Evolutionary conservation across 2,888 invertebrate genomes (phyloP), one percentile per base, ranked within the genome.

Genomic region (Synergus umbraculus): DNA sequence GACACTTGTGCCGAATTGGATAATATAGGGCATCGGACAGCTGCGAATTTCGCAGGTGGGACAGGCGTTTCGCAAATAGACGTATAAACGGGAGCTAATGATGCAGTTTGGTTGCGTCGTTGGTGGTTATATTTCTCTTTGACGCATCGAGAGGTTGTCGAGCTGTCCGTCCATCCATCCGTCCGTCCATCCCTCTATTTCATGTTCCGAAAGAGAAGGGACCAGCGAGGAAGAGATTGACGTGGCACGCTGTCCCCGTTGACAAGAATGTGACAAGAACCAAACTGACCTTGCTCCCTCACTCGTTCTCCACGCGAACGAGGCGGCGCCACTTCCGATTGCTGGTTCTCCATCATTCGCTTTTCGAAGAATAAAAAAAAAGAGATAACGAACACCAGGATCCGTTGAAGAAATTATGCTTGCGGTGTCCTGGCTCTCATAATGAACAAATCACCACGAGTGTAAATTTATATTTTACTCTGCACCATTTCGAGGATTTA

Each of bases 201-300:
- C 86, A 83, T 85, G 86, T 85, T 82, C 83, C 81, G 79, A 77
- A 81, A 81, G 81, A 79, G 83, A 80, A 84, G 83, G 85, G 86
- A 83, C 85, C 85, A 88, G 90, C 88, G 89, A 87, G 84, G 87
- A 87, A 85, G 89, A 91, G 92, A 92, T 92, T 92, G 91, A 92
- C 91, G 91, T 89, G 90, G 90, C 90, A 89, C 89, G 90, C 90
- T 90, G 90, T 90, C 88, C 88, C 84, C 84, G 87, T 90, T 92
- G 92, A 92, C 92, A 92, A 92, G 91, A 92, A 92, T 92, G 92
- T 91, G 92, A 92, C 92, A 90, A 89, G 91, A 89, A 90, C 89
- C 89, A 86, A 89, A 89, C 89, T 90, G 85, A 85, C 86, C 86
- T 89, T 86, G 89, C 87, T 88, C 87, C 82, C 85, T 84, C 84